Base-by-base conservation (phyloP, 2,797 vertebrate species). In the Myotis daubentonii region DNA sequence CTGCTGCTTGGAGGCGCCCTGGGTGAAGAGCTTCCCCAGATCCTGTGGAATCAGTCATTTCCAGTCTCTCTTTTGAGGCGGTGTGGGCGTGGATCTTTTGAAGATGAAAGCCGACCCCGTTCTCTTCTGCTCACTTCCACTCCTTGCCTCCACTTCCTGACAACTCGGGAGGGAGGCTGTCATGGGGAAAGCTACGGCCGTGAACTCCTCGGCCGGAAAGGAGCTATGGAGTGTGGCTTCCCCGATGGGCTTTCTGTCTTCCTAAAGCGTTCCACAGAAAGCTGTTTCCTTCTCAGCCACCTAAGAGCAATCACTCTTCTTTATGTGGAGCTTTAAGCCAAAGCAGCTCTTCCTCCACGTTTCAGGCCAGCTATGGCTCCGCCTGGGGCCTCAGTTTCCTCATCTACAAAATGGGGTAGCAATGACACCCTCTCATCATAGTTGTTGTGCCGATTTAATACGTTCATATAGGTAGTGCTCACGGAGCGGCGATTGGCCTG, bases 161-260 rank as follows among this genome's bases (percentile, higher is more conserved):
- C 41, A 41, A 2, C 30, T 23, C 16, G 9, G 47, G 74, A 23
- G n/a, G 0, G 44, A 16, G 71, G 75, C 89, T 41, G 70, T 70
- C n/a, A 12, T 3, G 55, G 57, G 28, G 17, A 7, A 80, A 87
- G 88, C 74, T 33, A 13, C 17, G 3, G 80, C 41, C 9, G 5
- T 87, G n/a, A 94, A 55, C 84, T 79, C 70, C 12, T 6, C 20
- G 89, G n/a, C 62, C 0, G 0, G 68, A 94, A 75, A 84, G 81
- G 88, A 78, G 91, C 16, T 20, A 3, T 19, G 68, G 95, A 74
- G 62, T 28, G 38, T 90, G 76, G 55, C 82, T 93, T 82, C 51
- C 62, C 62, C 6, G 6, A 11, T 2, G 38, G 57, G 78, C 33
- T 13, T 20, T 9, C 53, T 33, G 25, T 78, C 74, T 88, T 91